Evolutionary conservation across 2,888 invertebrate species (phyloP).

Genomic region (Noctua pronuba): DNA sequence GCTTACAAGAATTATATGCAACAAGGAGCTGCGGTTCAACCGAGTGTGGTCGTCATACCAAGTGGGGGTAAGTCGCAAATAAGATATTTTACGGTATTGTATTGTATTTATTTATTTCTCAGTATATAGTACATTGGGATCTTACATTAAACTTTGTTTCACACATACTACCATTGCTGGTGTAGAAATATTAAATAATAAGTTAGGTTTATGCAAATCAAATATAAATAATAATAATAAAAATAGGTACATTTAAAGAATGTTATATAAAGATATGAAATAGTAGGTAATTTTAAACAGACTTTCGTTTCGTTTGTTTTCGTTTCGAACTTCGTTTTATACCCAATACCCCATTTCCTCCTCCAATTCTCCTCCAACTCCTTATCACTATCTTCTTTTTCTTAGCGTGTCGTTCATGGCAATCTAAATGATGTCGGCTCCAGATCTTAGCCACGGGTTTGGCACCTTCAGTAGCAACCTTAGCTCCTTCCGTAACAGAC

Average conservation of each 20-base stretch:
- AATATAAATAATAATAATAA: too few relatives aligned
- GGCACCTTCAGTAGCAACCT: background rate
- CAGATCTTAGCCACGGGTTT: background rate
- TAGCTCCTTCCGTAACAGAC: background rate
- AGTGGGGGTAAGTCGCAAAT: slow-evolving; percentile 39
- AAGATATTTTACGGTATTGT: background rate
- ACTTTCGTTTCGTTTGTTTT: too few relatives aligned
- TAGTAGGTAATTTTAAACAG: too few relatives aligned
- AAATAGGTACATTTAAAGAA: too few relatives aligned
- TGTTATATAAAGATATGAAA: too few relatives aligned
- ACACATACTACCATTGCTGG: too few relatives aligned
- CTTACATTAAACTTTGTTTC: too few relatives aligned
- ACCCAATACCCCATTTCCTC: background rate
- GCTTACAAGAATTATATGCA: slow-evolving; percentile 40
- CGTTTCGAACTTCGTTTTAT: too few relatives aligned
- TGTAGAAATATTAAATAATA: too few relatives aligned
- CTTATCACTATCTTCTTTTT: background rate
- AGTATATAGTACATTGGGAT: too few relatives aligned
- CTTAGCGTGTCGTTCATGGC: background rate
- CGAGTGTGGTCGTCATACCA: slow-evolving; percentile 58
- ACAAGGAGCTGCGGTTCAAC: slow-evolving; percentile 26
- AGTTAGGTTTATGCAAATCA: too few relatives aligned
- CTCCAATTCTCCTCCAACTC: background rate
- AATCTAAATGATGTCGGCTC: background rate
- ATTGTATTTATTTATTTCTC: too few relatives aligned